A percentile compares a stretch with the other conserved stretches of the same genome.
These are phyloP conservation scores for Chamaea fasciata DNA, from an alignment of 2,113 vertebrate species.

Conservation along the genomic window DNA sequence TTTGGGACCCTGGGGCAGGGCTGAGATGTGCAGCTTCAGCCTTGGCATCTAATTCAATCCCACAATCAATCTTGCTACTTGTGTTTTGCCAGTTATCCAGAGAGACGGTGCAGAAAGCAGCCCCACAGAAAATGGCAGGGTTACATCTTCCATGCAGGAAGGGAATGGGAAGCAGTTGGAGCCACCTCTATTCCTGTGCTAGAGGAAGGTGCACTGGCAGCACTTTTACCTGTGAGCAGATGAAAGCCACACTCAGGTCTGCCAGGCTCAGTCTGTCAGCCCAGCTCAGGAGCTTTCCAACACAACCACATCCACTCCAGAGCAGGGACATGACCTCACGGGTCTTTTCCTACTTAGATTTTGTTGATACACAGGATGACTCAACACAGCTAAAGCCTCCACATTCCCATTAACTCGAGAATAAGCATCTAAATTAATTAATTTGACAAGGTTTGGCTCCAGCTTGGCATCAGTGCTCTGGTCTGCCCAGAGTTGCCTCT, in stretches of 20 bases:
- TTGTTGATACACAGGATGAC: neutral
- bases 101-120: neutral
- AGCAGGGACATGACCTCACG: neutral
- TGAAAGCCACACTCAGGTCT: neutral
- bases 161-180: neutral
- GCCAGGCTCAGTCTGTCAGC: neutral
- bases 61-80: neutral
- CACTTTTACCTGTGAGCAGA: neutral
- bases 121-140: neutral
- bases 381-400: neutral
- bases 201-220: neutral
- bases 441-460: neutral
- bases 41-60: neutral
- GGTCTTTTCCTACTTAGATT: neutral
- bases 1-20: neutral
- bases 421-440: neutral
- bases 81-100: neutral
- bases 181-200: neutral
- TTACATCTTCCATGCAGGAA: neutral
- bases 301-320: neutral
- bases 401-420: neutral
- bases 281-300: neutral
- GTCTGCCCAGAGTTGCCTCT: neutral
- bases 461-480: neutral
- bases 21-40: neutral